Base-by-base conservation (phyloP, 2,888 invertebrate species). In the Tetragnatha montana region DNA sequence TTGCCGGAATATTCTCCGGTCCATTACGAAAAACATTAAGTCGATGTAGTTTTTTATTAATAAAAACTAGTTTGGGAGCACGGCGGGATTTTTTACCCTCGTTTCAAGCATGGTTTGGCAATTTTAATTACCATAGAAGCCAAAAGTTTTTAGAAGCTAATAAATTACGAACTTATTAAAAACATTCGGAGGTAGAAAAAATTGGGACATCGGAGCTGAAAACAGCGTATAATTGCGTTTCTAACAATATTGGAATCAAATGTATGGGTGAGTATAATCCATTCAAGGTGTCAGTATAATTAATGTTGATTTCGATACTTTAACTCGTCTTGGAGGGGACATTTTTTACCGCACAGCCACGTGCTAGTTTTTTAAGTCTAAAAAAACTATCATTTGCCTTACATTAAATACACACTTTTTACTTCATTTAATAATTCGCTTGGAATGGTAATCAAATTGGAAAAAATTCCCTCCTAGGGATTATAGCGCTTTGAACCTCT, bases 21-120 rank as follows among this genome's bases (percentile, higher is more conserved):
- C 71, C 85, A 89, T 89, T 89, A 85, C 75, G 85, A 89, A 89
- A 89, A 86, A 89, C 89, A 89, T 89, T 89, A 89, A 89, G 85
- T 89, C 60, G 81, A 74, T 73, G 76, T 10, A n/a, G 50, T 89
- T 86, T 84, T 86, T 86, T 71, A 81, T 78, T 68, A 83, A 88
- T 82, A 78, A 82, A 88, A 88, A 60, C 79, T 80, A 79, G 69
- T 78, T 81, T 84, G 81, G 76, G 21, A 82, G 81, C 78, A 19
- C 71, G 22, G 70, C 21, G 60, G 19, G 60, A 51, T 21, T 89
- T 81, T 81, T 85, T 85, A 50, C 47, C 71, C 19, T 82, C 60
- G 50, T 78, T 89, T 89, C 73, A 85, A 81, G 89, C 81, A 50
- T 89, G 89, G 81, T 81, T 89, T 85, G 81, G 79, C 76, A 78